phyloP scores from a whole-genome alignment of 2,888 invertebrate species.

The Synanthedon andrenaeformis region DNA sequence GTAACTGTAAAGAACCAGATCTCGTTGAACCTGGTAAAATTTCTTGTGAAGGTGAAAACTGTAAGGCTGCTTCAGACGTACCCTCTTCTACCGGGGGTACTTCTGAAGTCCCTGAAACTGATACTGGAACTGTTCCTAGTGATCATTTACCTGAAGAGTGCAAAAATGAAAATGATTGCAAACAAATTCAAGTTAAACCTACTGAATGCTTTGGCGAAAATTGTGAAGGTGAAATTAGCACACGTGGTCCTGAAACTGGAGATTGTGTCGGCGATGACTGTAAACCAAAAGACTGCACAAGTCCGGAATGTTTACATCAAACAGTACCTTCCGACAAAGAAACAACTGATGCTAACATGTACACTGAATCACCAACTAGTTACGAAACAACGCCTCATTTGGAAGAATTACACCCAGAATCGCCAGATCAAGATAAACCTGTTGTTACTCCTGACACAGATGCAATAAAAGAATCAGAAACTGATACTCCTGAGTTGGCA shows the following conservation, averaged over 20 bases:
- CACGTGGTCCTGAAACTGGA: constrained; percentile 6
- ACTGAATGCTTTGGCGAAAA: neutral
- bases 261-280: constrained; percentile 38
- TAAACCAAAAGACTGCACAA: constrained; percentile 24
- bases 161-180: constrained; percentile 13
- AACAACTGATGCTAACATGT: neutral
- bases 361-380: no score
- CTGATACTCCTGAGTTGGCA: neutral
- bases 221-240: neutral
- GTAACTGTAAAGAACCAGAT: constrained; percentile 15
- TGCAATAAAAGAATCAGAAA: no score
- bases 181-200: neutral
- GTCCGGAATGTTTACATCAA: constrained; percentile 19
- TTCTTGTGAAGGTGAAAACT: neutral
- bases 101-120: neutral
- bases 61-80: neutral
- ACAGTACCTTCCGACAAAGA: constrained; percentile 2
- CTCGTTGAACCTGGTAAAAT: constrained; percentile 6
- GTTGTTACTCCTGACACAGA: no score
- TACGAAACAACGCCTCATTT: no score
- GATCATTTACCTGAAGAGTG: constrained; percentile 11
- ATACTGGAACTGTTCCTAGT: neutral
- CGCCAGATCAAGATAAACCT: no score
- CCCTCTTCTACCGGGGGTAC: neutral
- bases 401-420: no score